These are phyloP conservation scores for Eurypyga helias DNA, from an alignment of 2,113 vertebrate genomes.

Conservation along the genomic window DNA sequence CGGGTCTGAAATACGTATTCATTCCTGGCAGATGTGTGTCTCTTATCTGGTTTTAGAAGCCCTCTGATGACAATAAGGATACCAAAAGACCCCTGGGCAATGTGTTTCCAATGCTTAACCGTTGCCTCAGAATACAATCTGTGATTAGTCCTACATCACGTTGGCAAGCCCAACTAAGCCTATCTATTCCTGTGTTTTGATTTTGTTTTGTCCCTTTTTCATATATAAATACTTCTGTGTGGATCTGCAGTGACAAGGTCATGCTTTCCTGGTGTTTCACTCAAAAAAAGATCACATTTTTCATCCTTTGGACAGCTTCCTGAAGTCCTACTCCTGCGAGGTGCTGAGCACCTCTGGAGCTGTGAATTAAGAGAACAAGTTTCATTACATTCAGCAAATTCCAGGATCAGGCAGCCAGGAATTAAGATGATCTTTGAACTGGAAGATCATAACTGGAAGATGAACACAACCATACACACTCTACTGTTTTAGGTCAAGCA, in stretches of 20 bases:
- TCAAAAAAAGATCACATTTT: not conserved
- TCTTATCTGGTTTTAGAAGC: slow-evolving; percentile 49
- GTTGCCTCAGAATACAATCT: not conserved
- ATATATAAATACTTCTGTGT: not conserved
- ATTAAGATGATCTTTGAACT: slow-evolving; percentile 6
- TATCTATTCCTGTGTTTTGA: not conserved
- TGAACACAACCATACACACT: not conserved
- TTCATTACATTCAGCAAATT: not conserved
- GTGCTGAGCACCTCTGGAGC: not conserved
- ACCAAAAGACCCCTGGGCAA: not conserved
- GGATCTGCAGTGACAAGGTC: not conserved
- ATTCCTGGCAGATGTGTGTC: slow-evolving; percentile 2
- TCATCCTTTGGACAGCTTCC: not conserved
- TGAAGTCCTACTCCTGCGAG: not conserved
- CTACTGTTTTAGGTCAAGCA: not conserved
- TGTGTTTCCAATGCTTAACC: not conserved
- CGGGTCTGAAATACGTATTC: not conserved
- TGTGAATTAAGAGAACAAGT: not conserved
- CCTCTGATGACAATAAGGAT: slow-evolving; percentile 36
- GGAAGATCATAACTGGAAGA: not conserved
- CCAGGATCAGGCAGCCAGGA: not conserved
- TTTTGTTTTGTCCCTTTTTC: not conserved
- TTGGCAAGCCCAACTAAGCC: not conserved
- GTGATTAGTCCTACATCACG: not conserved
- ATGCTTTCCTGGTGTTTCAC: not conserved